phyloP scores from a whole-genome alignment of 2,888 invertebrate species.

The Cataglyphis livida region DNA sequence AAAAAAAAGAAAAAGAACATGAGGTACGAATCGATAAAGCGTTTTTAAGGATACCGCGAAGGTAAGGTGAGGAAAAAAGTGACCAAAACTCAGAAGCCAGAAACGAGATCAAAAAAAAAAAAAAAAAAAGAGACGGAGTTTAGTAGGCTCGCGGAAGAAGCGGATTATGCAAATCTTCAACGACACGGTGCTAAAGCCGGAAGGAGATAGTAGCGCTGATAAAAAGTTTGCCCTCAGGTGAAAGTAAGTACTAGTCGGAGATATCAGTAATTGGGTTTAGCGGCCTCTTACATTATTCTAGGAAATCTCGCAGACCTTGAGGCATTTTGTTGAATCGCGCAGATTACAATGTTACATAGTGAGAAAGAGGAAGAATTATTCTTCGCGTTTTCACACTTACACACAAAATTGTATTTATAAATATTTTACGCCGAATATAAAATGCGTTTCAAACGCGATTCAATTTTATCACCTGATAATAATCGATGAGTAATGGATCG shows the following conservation, averaged over 20 bases:
- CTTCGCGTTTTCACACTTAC: neutral
- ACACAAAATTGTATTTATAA: neutral
- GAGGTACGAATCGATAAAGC: conserved; percentile 48
- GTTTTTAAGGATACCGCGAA: conserved; percentile 23
- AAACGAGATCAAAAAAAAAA: conserved; percentile 38
- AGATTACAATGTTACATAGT: conserved; percentile 4
- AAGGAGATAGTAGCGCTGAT: conserved; percentile 42
- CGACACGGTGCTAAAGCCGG: conserved; percentile 51
- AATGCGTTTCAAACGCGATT: neutral
- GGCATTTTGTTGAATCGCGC: neutral
- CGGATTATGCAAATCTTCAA: conserved; percentile 72
- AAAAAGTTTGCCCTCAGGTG: conserved; percentile 45
- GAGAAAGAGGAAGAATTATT: neutral
- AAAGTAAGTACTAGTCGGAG: conserved; percentile 45
- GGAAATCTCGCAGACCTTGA: conserved; percentile 26
- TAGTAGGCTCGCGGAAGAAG: conserved; percentile 58
- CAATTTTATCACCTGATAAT: neutral
- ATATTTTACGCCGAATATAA: neutral
- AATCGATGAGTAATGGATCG: neutral
- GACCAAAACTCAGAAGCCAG: conserved; percentile 31
- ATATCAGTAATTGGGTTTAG: conserved; percentile 50
- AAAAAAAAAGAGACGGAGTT: conserved; percentile 35
- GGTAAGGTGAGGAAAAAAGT: conserved; percentile 16
- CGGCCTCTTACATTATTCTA: conserved; percentile 25
- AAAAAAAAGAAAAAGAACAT: neutral